A percentile compares a stretch with the other conserved stretches of the same genome.
These are phyloP conservation scores for Azorinus chamasolen DNA, from an alignment of 2,888 invertebrate genomes.

Conservation along the genomic window DNA sequence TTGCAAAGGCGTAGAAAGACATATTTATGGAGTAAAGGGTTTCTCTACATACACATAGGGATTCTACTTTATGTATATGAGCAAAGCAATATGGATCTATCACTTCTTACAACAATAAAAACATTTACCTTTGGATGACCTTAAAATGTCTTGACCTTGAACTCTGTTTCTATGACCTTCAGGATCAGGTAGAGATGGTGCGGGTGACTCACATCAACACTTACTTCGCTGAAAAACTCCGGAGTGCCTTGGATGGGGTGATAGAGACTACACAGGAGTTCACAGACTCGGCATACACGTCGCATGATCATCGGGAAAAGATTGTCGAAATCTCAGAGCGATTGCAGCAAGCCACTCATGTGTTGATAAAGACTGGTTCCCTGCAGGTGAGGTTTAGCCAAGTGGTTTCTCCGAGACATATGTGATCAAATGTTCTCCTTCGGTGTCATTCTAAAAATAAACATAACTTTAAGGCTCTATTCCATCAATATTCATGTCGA, in stretches of 20 bases:
- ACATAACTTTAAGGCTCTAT: too few species aligned
- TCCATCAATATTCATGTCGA: too few species aligned
- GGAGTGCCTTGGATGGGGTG: constrained; percentile 93
- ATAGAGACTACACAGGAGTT: constrained; percentile 98
- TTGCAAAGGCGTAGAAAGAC: too few species aligned
- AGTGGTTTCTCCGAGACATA: neutral
- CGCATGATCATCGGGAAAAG: constrained; percentile 97
- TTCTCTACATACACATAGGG: too few species aligned
- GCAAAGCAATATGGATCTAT: too few species aligned
- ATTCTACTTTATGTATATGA: too few species aligned
- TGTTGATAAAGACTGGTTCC: constrained; percentile 94
- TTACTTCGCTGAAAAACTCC: constrained; percentile 92
- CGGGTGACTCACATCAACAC: constrained; percentile 92
- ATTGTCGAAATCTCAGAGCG: constrained; percentile 95
- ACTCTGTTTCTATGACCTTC: too few species aligned
- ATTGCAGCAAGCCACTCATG: constrained; percentile 96
- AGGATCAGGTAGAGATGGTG: constrained; percentile 94
- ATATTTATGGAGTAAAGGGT: too few species aligned
- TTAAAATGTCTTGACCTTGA: too few species aligned
- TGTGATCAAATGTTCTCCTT: neutral
- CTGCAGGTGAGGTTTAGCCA: constrained; percentile 46
- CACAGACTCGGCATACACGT: constrained; percentile 99
- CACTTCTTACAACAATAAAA: too few species aligned
- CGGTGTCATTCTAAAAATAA: neutral
- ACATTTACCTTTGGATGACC: too few species aligned